Evolutionary conservation across 92 coral and sea anemone species (phyloP).

Genomic region (Isaurus tuberculatus): DNA sequence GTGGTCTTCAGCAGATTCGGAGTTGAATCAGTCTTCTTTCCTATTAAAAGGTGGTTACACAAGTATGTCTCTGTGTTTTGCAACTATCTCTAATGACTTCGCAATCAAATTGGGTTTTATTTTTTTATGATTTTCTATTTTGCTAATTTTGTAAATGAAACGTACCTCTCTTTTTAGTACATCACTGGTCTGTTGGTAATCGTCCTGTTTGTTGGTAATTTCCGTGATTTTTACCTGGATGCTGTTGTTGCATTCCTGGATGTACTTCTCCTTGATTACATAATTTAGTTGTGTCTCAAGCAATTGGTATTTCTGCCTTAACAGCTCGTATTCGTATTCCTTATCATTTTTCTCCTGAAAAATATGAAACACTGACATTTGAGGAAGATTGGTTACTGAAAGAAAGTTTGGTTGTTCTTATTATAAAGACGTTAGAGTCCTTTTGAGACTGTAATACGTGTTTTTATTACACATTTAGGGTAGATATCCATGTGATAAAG

Average conservation of each 20-base stretch:
- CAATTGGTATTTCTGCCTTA: constrained; percentile 17
- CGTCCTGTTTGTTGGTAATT: background rate
- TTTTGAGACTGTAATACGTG: too few relatives aligned
- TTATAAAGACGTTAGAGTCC: too few relatives aligned
- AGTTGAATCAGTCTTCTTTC: too few relatives aligned
- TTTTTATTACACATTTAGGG: too few relatives aligned
- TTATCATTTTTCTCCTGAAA: constrained; percentile 22
- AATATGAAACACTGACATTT: background rate
- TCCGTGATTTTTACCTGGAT: background rate
- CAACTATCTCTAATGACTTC: too few relatives aligned
- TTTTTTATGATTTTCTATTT: too few relatives aligned
- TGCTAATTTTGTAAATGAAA: too few relatives aligned
- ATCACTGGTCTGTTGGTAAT: background rate
- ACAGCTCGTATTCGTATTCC: constrained; percentile 18
- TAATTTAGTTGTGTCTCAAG: constrained; percentile 14
- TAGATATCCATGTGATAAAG: too few relatives aligned
- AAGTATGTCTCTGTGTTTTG: too few relatives aligned
- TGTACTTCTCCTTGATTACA: constrained; percentile 30
- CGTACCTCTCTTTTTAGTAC: constrained; percentile 5
- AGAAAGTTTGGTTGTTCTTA: background rate
- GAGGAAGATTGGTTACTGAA: background rate
- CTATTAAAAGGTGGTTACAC: too few relatives aligned
- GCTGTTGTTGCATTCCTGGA: constrained; percentile 15
- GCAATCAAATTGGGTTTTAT: too few relatives aligned
- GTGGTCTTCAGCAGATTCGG: too few relatives aligned